Conservation (phyloP, 2,113 vertebrate genomes). For the Carettochelys insculpta region DNA sequence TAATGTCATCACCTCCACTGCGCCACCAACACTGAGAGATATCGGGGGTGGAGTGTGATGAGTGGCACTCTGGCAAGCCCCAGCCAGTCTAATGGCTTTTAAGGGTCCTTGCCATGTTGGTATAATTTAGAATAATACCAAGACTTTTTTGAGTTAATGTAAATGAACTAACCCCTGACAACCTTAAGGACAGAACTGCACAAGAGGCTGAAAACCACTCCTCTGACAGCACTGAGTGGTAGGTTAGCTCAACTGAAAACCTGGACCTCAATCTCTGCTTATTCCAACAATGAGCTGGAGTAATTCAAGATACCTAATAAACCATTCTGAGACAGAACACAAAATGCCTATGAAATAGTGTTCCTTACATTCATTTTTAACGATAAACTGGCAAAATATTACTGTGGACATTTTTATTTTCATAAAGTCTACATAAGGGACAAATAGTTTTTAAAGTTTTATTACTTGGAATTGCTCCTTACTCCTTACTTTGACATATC, state of each 20-base stretch:
- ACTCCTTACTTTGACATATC: constrained; percentile 78
- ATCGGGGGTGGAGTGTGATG: not conserved
- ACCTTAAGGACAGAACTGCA: not conserved
- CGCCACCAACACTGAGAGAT: not conserved
- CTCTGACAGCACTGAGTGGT: accelerated
- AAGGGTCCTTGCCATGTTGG: not conserved
- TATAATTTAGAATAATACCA: not conserved
- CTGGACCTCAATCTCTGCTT: not conserved
- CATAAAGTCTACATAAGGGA: constrained; percentile 15
- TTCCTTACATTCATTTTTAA: constrained; percentile 1
- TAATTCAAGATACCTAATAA: not conserved
- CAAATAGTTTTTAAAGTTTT: constrained; percentile 56
- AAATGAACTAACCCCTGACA: not conserved
- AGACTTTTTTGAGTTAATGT: not conserved
- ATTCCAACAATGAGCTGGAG: not conserved
- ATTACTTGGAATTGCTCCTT: constrained; percentile 58
- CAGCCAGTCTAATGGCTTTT: not conserved
- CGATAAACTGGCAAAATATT: not conserved
- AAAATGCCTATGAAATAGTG: not conserved
- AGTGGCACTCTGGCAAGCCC: not conserved
- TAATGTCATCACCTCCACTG: not conserved
- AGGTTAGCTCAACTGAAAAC: accelerated
- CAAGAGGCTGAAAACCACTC: not conserved
- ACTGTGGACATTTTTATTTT: constrained; percentile 21
- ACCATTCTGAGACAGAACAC: not conserved